These are phyloP conservation scores for Nyctibius bracteatus DNA, from an alignment of 2,113 vertebrate species.

Conservation along the genomic window DNA sequence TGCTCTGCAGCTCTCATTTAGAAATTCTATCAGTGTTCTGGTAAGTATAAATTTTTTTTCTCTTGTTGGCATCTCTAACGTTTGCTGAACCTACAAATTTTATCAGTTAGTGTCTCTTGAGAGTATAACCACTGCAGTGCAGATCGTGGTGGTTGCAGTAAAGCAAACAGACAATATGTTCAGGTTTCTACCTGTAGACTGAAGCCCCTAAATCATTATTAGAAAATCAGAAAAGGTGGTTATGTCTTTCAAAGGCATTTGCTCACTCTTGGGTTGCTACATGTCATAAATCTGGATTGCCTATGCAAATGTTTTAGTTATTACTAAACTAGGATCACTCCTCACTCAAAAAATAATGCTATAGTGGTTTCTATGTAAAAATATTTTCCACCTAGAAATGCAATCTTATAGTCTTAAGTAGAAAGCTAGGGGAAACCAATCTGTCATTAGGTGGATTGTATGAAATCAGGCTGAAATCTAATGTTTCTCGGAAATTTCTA, in stretches of 20 bases:
- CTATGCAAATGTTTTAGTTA: not conserved
- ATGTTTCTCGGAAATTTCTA: not conserved
- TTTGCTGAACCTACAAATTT: not conserved
- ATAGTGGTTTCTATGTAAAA: not conserved
- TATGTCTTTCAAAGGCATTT: not conserved
- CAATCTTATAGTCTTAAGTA: not conserved
- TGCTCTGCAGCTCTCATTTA: not conserved
- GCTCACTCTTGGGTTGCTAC: not conserved
- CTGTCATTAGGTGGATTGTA: not conserved
- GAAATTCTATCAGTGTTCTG: not conserved
- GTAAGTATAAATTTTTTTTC: not conserved
- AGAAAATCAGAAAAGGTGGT: not conserved
- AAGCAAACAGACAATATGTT: not conserved
- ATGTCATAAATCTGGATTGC: not conserved
- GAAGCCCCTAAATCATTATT: not conserved
- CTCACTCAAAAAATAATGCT: not conserved
- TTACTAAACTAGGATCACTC: not conserved
- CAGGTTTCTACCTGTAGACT: not conserved
- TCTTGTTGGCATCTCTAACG: not conserved
- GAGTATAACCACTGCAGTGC: not conserved
- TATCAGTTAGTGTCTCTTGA: not conserved
- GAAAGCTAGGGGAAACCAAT: not conserved
- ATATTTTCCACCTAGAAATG: not conserved
- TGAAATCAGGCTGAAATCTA: not conserved
- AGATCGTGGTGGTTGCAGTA: not conserved